These are phyloP conservation scores for Dromaius novaehollandiae DNA, from an alignment of 2,113 vertebrate genomes.

Conservation along the genomic window DNA sequence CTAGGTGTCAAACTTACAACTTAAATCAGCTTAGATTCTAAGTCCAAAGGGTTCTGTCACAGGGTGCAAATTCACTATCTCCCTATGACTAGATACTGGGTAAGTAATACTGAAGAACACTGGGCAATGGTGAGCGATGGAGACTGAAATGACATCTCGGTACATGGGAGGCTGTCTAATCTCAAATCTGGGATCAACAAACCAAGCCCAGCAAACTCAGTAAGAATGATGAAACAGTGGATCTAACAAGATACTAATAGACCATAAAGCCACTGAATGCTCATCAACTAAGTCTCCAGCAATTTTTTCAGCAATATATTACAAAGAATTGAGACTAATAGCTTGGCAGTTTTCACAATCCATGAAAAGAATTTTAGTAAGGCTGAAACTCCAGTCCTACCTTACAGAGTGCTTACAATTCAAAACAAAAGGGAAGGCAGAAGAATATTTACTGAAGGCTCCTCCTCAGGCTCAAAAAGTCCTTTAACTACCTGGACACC, in stretches of 20 bases:
- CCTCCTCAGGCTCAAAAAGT: not conserved
- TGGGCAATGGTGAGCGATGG: not conserved
- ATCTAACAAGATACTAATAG: not conserved
- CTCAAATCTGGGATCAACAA: not conserved
- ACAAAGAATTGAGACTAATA: not conserved
- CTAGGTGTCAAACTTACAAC: not conserved
- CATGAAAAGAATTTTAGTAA: not conserved
- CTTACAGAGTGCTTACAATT: not conserved
- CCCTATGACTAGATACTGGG: not conserved
- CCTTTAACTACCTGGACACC: not conserved
- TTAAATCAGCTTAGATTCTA: not conserved
- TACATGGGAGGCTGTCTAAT: not conserved
- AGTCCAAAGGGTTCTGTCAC: not conserved
- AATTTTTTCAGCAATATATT: not conserved
- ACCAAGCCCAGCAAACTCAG: not conserved
- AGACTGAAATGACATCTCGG: not conserved
- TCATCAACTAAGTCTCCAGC: not conserved
- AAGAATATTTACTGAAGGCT: not conserved
- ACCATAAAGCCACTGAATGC: not conserved
- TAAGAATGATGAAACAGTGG: not conserved
- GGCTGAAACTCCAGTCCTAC: not conserved
- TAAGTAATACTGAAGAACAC: not conserved
- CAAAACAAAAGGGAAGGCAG: not conserved
- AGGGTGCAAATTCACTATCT: not conserved
- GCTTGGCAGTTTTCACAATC: not conserved